These are phyloP conservation scores for Pasiphila rectangulata DNA, from an alignment of 2,888 invertebrate species.

Conservation along the genomic window DNA sequence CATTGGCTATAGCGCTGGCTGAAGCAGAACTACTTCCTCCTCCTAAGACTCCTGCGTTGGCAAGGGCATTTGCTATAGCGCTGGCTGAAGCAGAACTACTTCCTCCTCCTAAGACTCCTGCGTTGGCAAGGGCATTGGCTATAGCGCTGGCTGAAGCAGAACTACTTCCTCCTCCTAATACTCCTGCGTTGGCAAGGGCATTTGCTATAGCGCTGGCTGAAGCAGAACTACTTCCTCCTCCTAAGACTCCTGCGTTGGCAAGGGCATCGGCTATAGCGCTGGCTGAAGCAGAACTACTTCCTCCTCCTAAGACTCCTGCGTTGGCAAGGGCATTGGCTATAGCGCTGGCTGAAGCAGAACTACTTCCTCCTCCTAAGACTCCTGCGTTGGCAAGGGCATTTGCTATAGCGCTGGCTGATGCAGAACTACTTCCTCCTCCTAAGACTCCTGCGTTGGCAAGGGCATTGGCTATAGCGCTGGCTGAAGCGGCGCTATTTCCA, in stretches of 20 bases:
- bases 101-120: too few species aligned
- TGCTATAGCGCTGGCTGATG: background rate
- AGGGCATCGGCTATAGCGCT: background rate
- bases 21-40: too few species aligned
- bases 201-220: background rate
- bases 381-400: conserved; percentile 10
- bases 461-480: background rate
- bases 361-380: background rate
- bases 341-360: background rate
- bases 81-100: too few species aligned
- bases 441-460: too few species aligned
- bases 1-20: too few species aligned
- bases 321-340: background rate
- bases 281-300: background rate
- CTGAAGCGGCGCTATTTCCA: background rate
- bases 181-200: background rate
- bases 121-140: background rate
- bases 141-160: background rate
- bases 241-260: background rate
- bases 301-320: background rate
- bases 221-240: background rate
- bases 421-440: background rate
- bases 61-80: too few species aligned
- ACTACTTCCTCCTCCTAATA: background rate
- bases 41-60: too few species aligned